Evolutionary conservation across 2,888 invertebrate species (phyloP), one percentile per base, ranked within the genome.

Genomic region (Spicauda simplicius): DNA sequence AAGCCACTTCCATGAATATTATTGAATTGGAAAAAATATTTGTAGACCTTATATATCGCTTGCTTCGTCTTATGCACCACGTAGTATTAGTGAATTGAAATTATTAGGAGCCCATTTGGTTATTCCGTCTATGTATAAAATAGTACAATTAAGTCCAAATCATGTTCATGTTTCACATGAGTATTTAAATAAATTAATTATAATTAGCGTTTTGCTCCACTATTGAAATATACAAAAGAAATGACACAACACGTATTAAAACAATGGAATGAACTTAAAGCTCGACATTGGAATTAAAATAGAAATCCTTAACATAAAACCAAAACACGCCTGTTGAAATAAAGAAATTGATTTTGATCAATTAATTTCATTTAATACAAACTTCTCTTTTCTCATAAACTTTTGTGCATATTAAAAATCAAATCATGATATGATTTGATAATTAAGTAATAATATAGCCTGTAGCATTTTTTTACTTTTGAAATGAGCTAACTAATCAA

Each of bases 111-210:
- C 14, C 41, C 14, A 41, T 41, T 41, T 41, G 41, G 2, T 41
- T 41, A 41, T 41, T 41, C 14, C 14, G 41, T 41, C 41, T 41
- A 14, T 14, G 41, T 77, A 80, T 74, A 77, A 82, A 83, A 81
- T 79, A 79, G 77, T 80, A 82, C 78, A 81, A 77, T 75, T 72
- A 73, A 69, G 45, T 59, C 48, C 64, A 73, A 82, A 79, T 78
- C 80, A 80, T 84, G 79, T 82, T 79, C 82, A 84, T 83, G 83
- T 84, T 75, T 76, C 70, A 90, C 90, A 90, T 85, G 90, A 89
- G 88, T 83, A 81, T 81, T 83, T 14, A 69, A 69, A 45, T 54
- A 62, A 45, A 62, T 61, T 25, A 69, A 65, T 48, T 66, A 57
- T 56, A 69, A 61, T 25, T 70, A 48, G 67, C 53, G 10, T 59